Conservation (phyloP, 2,113 vertebrate species). For the Amia ocellicauda region DNA sequence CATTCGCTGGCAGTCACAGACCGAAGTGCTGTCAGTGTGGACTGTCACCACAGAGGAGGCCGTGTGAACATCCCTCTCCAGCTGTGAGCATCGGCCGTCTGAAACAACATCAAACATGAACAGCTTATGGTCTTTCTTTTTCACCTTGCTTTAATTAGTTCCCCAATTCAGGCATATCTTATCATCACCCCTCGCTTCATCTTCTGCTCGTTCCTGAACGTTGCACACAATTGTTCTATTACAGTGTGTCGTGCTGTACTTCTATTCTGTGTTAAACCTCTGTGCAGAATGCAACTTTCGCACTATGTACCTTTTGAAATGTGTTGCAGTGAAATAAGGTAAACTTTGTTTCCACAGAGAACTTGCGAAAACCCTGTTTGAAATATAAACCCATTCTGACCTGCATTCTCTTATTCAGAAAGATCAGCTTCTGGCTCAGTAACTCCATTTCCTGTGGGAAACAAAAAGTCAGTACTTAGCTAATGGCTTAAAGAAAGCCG, state of each 20-base stretch:
- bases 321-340: too few species aligned
- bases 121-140: too few species aligned
- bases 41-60: slow-evolving; percentile 61
- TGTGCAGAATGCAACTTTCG: too few species aligned
- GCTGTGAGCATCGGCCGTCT: slow-evolving; percentile 58
- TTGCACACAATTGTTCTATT: background rate
- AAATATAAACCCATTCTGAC: slow-evolving; percentile 39
- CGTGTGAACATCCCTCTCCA: slow-evolving; percentile 59
- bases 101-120: too few species aligned
- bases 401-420: slow-evolving; percentile 66
- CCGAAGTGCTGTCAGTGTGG: slow-evolving; percentile 33
- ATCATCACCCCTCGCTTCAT: background rate
- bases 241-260: background rate
- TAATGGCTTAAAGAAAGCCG: too few species aligned
- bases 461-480: background rate
- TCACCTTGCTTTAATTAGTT: background rate
- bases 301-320: too few species aligned
- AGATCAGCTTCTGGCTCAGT: slow-evolving; percentile 61
- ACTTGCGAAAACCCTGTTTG: too few species aligned
- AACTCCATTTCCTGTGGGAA: slow-evolving; percentile 58
- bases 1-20: too few species aligned
- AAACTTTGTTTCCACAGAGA: too few species aligned
- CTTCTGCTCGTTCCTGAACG: background rate
- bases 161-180: background rate
- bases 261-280: background rate